phyloP scores from a whole-genome alignment of 2,888 invertebrate genomes.

The Azorinus chamasolen region DNA sequence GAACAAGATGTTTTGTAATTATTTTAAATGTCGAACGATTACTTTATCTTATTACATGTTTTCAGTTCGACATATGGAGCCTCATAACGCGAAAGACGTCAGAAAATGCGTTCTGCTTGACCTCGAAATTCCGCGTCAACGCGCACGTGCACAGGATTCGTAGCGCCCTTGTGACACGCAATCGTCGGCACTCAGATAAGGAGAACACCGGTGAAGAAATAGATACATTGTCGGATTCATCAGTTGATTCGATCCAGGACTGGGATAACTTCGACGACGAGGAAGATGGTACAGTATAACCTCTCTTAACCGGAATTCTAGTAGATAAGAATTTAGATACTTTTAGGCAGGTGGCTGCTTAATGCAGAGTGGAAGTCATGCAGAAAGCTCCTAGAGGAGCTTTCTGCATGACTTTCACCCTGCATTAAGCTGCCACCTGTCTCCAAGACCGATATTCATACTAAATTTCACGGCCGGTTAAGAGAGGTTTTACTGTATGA shows the following conservation, averaged over 20 bases:
- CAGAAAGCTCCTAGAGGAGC: no score
- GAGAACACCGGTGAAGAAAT: constrained; percentile 19
- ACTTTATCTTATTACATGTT: not conserved
- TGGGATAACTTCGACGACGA: constrained; percentile 54
- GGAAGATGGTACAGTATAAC: constrained; percentile 51
- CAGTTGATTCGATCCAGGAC: constrained; percentile 41
- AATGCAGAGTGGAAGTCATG: no score
- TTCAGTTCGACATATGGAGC: constrained; percentile 57
- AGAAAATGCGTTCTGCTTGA: constrained; percentile 55
- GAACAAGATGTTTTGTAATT: not conserved
- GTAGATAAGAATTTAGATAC: no score
- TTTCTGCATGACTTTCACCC: no score
- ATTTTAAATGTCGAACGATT: not conserved
- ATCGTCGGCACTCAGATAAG: constrained; percentile 15
- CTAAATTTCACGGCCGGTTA: no score
- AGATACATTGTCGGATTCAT: constrained; percentile 28
- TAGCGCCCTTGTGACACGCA: constrained; percentile 35
- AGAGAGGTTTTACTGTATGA: no score
- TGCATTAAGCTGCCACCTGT: no score
- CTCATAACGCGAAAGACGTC: constrained; percentile 36
- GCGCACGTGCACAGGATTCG: constrained; percentile 39
- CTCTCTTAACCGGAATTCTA: no score
- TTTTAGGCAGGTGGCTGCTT: no score
- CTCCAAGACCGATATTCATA: no score
- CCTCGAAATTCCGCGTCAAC: constrained; percentile 50